These are phyloP conservation scores for Eonycteris spelaea DNA, from an alignment of 2,113 vertebrate species.

Conservation along the genomic window DNA sequence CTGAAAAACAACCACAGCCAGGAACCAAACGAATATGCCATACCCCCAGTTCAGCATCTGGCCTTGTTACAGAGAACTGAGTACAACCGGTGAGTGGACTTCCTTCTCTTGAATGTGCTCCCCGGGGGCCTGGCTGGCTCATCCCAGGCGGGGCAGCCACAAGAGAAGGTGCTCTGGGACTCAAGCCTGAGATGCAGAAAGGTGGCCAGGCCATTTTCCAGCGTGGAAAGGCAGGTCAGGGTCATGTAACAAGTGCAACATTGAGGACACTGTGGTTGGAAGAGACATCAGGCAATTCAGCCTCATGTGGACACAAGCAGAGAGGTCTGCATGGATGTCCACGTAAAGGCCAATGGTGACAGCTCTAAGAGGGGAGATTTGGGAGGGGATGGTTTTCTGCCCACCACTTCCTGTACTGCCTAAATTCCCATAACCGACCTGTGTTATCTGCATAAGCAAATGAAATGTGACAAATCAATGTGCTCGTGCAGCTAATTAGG, in stretches of 20 bases:
- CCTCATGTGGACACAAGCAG: neutral
- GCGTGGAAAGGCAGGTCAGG: neutral
- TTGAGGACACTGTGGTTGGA: fast-evolving
- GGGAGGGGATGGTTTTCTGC: neutral
- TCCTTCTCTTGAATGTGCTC: neutral
- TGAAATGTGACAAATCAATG: neutral
- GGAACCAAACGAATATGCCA: neutral
- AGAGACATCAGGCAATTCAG: neutral
- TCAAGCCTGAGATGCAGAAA: neutral
- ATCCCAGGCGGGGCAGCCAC: neutral
- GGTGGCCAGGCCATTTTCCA: neutral
- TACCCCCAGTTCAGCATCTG: neutral
- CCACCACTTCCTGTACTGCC: neutral
- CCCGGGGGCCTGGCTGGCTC: fast-evolving
- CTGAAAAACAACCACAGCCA: neutral
- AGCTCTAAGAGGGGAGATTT: fast-evolving
- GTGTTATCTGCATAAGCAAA: neutral
- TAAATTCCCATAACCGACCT: neutral
- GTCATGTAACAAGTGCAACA: fast-evolving
- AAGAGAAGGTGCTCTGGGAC: neutral
- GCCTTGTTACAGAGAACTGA: neutral
- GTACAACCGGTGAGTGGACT: fast-evolving
- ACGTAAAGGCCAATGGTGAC: neutral
- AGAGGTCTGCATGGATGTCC: neutral
- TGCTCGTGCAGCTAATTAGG: no score